phyloP scores from a whole-genome alignment of 2,797 vertebrate species.

The Molossus alvarezi region DNA sequence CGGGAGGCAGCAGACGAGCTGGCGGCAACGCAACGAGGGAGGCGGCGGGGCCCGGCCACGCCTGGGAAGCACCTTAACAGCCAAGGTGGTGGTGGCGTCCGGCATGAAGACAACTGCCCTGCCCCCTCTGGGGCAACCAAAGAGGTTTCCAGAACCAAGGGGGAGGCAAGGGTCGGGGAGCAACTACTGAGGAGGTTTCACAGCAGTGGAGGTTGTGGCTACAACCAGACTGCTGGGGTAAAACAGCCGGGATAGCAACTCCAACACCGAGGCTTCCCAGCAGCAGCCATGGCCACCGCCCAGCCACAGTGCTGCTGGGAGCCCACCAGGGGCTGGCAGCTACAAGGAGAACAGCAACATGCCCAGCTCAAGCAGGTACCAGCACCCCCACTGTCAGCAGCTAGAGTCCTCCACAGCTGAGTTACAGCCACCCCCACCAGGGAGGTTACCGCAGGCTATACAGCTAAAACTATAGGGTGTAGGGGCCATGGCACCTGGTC shows the following conservation, averaged over 20 bases:
- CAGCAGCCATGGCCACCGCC: conserved; percentile 75
- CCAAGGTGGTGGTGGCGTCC: conserved; percentile 89
- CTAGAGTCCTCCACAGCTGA: conserved; percentile 85
- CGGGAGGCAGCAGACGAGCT: conserved; percentile 93
- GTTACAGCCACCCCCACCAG: neutral
- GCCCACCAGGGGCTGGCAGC: conserved; percentile 73
- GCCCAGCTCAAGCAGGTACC: conserved; percentile 89
- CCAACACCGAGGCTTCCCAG: conserved; percentile 89
- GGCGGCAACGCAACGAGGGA: conserved; percentile 95
- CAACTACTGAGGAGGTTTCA: conserved; percentile 89
- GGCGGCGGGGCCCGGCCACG: conserved; percentile 95
- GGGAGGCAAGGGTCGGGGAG: conserved; percentile 85
- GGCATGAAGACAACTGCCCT: conserved; percentile 87
- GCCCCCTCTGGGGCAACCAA: conserved; percentile 79
- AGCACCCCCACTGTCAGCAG: conserved; percentile 82
- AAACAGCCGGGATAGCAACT: conserved; percentile 92
- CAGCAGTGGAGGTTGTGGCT: conserved; percentile 92
- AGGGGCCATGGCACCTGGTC: conserved; percentile 89
- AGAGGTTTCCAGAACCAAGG: conserved; percentile 93
- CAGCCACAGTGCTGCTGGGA: conserved; percentile 82
- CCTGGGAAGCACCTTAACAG: conserved; percentile 95
- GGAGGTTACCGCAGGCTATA: conserved; percentile 91
- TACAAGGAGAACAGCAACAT: conserved; percentile 83
- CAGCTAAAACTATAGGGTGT: conserved; percentile 94
- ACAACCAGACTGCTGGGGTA: conserved; percentile 93